Percentiles rank a stretch among this genome's conserved stretches.
Evolutionary conservation across 92 coral and sea anemone species (phyloP).

Genomic region (Palythoa grandiflora): DNA sequence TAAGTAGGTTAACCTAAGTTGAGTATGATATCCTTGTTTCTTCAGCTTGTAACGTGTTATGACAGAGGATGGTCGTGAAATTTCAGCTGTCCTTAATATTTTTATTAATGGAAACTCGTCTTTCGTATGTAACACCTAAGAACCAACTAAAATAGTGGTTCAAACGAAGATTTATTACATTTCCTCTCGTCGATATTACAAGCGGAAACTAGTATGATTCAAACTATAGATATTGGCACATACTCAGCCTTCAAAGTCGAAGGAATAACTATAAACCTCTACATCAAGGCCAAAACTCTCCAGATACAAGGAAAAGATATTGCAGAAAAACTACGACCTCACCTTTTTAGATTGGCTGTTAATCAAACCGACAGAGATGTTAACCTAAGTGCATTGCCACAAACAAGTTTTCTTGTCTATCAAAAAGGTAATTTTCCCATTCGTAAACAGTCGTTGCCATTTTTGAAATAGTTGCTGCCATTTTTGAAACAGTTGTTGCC

Average conservation of each 20-base stretch:
- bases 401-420: slow-evolving; percentile 17
- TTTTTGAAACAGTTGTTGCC: no score
- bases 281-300: slow-evolving; percentile 37
- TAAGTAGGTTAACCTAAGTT: no score
- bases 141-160: slow-evolving; percentile 61
- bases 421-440: neutral
- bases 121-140: slow-evolving; percentile 30
- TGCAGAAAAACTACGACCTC: slow-evolving; percentile 43
- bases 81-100: neutral
- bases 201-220: slow-evolving; percentile 47
- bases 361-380: slow-evolving; percentile 16
- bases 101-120: neutral
- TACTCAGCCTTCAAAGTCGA: slow-evolving; percentile 49
- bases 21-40: no score
- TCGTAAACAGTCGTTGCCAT: no score
- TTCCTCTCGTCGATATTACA: neutral
- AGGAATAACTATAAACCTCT: slow-evolving; percentile 49
- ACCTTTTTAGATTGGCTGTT: slow-evolving; percentile 37
- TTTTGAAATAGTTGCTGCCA: no score
- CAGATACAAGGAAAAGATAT: slow-evolving; percentile 51
- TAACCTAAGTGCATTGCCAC: slow-evolving; percentile 13
- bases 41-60: no score
- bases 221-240: slow-evolving; percentile 53
- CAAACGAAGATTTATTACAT: slow-evolving; percentile 47
- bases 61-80: neutral